A percentile compares a stretch with the other conserved stretches of the same genome.
Evolutionary conservation across 1,140 invertebrate genomes (phyloP).

Genomic region (Ctenoplectra terminalis): DNA sequence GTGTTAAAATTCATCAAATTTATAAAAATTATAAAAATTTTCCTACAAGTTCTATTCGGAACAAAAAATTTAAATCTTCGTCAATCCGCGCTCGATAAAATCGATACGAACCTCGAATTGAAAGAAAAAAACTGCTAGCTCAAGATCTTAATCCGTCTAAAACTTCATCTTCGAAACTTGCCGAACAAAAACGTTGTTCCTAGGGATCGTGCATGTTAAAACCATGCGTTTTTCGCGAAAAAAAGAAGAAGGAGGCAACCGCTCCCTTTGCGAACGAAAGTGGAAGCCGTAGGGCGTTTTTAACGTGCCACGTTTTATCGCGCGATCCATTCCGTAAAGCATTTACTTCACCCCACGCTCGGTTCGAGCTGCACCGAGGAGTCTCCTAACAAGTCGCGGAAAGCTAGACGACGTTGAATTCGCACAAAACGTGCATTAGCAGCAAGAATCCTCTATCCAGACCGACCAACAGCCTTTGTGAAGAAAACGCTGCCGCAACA

Average conservation of each 20-base stretch:
- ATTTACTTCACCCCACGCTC: neutral
- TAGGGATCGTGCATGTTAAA: neutral
- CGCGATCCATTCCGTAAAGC: conserved; percentile 21
- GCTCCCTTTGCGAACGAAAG: conserved; percentile 15
- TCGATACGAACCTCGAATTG: no score
- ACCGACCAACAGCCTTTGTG: neutral
- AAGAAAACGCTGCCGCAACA: neutral
- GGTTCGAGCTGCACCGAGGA: no score
- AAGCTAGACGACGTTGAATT: conserved; percentile 12
- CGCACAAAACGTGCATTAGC: conserved; percentile 42
- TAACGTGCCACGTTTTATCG: conserved; percentile 31
- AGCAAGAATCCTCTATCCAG: neutral
- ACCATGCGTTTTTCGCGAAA: neutral
- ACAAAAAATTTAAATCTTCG: no score
- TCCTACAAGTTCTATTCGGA: no score
- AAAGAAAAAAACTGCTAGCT: no score
- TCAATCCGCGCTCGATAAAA: no score
- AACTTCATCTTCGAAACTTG: no score
- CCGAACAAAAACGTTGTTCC: neutral
- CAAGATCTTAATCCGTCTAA: no score
- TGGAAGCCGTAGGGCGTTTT: conserved; percentile 20
- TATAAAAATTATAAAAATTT: no score
- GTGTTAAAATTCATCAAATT: no score
- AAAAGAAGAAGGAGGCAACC: conserved; percentile 7
- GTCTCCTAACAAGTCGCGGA: conserved; percentile 26